A percentile compares a stretch with the other conserved stretches of the same genome.
phyloP scores from a whole-genome alignment of 2,113 vertebrate species.

The Furnarius figulus region DNA sequence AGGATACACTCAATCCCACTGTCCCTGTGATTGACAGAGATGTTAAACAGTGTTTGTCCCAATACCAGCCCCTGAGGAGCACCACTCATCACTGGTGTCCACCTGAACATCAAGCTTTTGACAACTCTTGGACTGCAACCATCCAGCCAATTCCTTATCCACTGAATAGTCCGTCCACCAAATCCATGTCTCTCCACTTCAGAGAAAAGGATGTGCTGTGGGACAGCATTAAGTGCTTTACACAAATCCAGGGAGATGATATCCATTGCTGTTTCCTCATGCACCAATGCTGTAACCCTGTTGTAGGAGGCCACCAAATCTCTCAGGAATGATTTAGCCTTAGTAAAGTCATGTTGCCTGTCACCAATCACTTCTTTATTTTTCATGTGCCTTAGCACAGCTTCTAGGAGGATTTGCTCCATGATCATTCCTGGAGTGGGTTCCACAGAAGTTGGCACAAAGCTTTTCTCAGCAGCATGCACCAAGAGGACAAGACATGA shows the following conservation, averaged over 20 bases:
- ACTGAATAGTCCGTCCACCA: background rate
- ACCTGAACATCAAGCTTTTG: background rate
- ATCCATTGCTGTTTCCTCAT: background rate
- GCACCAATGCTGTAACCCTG: background rate
- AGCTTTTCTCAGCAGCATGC: background rate
- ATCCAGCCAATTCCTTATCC: background rate
- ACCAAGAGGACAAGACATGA: background rate
- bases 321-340: background rate
- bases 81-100: background rate
- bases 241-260: background rate
- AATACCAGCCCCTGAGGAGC: accelerated
- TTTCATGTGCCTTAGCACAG: background rate
- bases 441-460: background rate
- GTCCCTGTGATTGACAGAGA: no score
- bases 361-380: background rate
- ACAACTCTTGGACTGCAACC: background rate
- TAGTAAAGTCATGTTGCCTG: background rate
- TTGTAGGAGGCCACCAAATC: background rate
- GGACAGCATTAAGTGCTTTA: background rate
- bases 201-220: background rate
- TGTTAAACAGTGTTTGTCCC: no score
- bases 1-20: background rate
- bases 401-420: background rate
- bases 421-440: background rate
- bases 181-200: background rate